phyloP scores from a whole-genome alignment of 64 coral and sea anemone genomes.

The Dendrophyllia cribrosa region DNA sequence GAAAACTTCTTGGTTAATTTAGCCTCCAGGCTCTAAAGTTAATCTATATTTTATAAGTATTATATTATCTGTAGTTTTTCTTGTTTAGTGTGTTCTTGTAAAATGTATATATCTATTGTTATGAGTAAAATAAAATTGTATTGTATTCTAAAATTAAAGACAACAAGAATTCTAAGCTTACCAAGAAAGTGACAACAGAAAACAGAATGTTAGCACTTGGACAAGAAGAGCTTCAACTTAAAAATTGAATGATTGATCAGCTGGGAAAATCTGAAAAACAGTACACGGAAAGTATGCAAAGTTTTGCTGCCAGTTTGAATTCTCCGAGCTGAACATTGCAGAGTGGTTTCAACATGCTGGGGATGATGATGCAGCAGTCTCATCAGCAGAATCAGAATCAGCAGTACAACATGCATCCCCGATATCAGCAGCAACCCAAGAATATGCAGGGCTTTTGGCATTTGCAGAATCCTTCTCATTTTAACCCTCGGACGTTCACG shows the following conservation, averaged over 20 bases:
- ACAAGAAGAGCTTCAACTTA: slow-evolving; percentile 68
- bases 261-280: slow-evolving; percentile 60
- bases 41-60: no score
- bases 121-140: no score
- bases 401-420: slow-evolving; percentile 66
- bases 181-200: slow-evolving; percentile 63
- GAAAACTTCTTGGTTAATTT: no score
- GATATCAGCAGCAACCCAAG: slow-evolving; percentile 78
- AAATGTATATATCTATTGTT: no score
- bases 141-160: slow-evolving; percentile 52
- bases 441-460: slow-evolving; percentile 43
- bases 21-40: no score
- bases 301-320: slow-evolving; percentile 60
- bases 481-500: no score
- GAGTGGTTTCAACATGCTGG: slow-evolving; percentile 67
- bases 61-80: no score
- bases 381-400: slow-evolving; percentile 58
- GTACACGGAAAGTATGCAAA: slow-evolving; percentile 69
- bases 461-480: slow-evolving; percentile 66
- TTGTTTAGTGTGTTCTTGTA: no score
- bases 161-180: slow-evolving; percentile 66
- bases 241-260: slow-evolving; percentile 63
- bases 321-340: slow-evolving; percentile 67
- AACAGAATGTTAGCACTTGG: slow-evolving; percentile 60
- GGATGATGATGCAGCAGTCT: slow-evolving; percentile 73